Conservation (phyloP, 2,888 invertebrate genomes). For the Aphidoletes aphidimyza region DNA sequence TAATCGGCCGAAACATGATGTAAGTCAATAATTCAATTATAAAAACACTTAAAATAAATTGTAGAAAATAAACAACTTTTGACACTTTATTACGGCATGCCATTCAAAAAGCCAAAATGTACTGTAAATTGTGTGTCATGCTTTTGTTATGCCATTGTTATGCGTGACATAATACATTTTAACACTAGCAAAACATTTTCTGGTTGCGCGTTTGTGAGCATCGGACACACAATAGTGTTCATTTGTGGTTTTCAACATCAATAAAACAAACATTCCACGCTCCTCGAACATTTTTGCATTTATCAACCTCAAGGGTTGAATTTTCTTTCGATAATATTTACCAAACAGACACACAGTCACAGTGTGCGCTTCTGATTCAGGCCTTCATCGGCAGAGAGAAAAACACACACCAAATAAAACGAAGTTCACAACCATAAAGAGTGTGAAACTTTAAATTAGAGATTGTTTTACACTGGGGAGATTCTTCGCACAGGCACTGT, state of each 20-base stretch:
- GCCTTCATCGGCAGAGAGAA: too few relatives aligned
- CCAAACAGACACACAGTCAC: neutral
- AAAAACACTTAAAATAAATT: slow-evolving; percentile 35
- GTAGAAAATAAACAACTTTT: neutral
- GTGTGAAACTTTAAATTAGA: slow-evolving; percentile 23
- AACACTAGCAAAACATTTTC: neutral
- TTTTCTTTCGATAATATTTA: neutral
- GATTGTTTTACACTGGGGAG: neutral
- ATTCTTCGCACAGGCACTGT: neutral
- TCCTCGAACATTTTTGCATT: neutral
- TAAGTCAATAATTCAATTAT: slow-evolving; percentile 40
- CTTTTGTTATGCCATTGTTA: too few relatives aligned
- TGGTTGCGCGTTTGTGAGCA: neutral
- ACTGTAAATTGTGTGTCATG: slow-evolving; percentile 35
- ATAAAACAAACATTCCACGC: neutral
- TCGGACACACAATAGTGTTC: neutral
- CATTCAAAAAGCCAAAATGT: neutral
- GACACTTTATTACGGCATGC: neutral
- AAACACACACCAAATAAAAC: neutral
- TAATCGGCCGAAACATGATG: neutral
- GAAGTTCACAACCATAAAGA: neutral
- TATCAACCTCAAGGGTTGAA: neutral
- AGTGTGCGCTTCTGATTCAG: too few relatives aligned
- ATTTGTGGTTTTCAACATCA: neutral
- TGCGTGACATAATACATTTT: too few relatives aligned